Evolutionary conservation across 2,888 invertebrate species (phyloP).

Genomic region (Sarcophaga caerulescens): DNA sequence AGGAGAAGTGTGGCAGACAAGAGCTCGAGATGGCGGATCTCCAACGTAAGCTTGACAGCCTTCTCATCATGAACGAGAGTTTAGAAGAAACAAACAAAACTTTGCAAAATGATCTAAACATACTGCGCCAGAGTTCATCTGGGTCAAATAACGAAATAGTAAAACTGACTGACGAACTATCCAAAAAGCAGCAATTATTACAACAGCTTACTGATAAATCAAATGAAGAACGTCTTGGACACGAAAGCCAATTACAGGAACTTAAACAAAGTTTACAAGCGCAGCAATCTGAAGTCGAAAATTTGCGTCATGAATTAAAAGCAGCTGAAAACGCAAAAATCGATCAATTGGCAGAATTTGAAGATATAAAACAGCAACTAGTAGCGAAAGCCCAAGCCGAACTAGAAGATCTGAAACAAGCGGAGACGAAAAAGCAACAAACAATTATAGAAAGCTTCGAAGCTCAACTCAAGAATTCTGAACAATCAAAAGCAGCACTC

Average conservation of each 20-base stretch:
- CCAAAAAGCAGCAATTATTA: constrained; percentile 70
- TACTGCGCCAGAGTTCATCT: constrained; percentile 62
- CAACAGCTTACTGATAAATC: constrained; percentile 71
- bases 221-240: constrained; percentile 70
- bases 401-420: constrained; percentile 59
- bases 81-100: constrained; percentile 71
- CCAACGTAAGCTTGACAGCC: constrained; percentile 72
- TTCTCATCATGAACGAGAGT: constrained; percentile 64
- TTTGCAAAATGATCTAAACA: constrained; percentile 72
- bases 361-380: constrained; percentile 58
- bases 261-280: constrained; percentile 71
- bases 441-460: constrained; percentile 68
- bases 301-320: constrained; percentile 60
- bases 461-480: constrained; percentile 67
- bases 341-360: constrained; percentile 65
- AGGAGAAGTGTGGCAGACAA: constrained; percentile 72
- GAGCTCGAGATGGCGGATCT: constrained; percentile 73
- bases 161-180: constrained; percentile 72
- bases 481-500: constrained; percentile 65
- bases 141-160: constrained; percentile 71
- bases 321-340: constrained; percentile 44
- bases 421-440: constrained; percentile 66
- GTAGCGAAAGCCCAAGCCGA: constrained; percentile 39
- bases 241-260: constrained; percentile 73
- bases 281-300: constrained; percentile 68